These are phyloP conservation scores for Atrichornis clamosus DNA, from an alignment of 2,113 vertebrate genomes.

Conservation along the genomic window DNA sequence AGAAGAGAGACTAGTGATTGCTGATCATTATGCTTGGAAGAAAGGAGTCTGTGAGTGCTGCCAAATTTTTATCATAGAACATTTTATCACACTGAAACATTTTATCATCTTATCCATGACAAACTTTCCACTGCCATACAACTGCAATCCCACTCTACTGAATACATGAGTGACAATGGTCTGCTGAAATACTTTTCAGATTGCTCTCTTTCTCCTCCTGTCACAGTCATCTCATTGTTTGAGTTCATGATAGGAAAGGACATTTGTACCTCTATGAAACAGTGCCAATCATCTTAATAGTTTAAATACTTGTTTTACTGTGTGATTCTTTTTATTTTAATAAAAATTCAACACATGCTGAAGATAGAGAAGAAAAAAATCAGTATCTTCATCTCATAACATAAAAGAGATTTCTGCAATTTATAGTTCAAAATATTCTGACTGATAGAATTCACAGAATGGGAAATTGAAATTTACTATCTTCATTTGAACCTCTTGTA, in stretches of 20 bases:
- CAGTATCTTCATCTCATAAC: background rate
- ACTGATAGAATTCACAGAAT: background rate
- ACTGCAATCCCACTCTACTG: background rate
- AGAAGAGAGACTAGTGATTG: background rate
- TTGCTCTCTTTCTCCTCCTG: background rate
- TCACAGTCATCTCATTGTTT: background rate
- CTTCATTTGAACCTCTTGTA: background rate
- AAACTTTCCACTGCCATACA: background rate
- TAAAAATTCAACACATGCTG: background rate
- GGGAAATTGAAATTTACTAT: background rate
- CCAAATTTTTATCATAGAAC: background rate
- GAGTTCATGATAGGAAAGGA: background rate
- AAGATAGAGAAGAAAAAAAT: background rate
- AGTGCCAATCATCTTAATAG: background rate
- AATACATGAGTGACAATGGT: background rate
- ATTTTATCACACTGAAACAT: background rate
- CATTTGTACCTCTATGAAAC: background rate
- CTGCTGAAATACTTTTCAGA: background rate
- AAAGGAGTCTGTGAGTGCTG: background rate
- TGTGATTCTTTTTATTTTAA: background rate
- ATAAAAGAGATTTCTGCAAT: background rate
- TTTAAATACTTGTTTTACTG: background rate
- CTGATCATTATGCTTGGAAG: background rate
- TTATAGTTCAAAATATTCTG: background rate
- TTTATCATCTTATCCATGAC: background rate